Conservation (phyloP, 2,888 invertebrate genomes). For the Leistus spinibarbis region DNA sequence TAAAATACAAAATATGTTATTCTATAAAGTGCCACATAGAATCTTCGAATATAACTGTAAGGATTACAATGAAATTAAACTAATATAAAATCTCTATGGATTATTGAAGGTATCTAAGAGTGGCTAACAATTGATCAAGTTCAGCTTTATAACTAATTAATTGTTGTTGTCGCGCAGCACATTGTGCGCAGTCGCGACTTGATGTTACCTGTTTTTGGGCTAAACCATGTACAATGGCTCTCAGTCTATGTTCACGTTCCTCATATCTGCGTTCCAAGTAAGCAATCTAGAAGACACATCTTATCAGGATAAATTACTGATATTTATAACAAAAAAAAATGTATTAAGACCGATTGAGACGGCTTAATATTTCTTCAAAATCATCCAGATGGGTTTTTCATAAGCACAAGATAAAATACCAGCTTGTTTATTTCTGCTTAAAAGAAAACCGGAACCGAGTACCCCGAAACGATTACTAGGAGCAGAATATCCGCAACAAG, state of each 20-base stretch:
- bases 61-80: not conserved
- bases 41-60: no score
- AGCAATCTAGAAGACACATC: conserved; percentile 51
- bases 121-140: conserved; percentile 56
- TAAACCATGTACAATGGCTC: conserved; percentile 58
- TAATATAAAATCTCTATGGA: not conserved
- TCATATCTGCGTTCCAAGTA: conserved; percentile 58
- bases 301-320: conserved; percentile 34
- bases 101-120: conserved; percentile 52
- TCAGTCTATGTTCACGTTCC: conserved; percentile 58
- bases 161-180: conserved; percentile 55
- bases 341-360: not conserved
- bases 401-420: no score
- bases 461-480: no score
- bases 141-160: conserved; percentile 56
- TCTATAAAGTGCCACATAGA: no score
- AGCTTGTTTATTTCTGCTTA: not conserved
- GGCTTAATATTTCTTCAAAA: no score
- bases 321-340: not conserved
- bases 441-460: no score
- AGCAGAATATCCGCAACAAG: no score
- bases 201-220: conserved; percentile 54
- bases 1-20: no score
- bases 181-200: conserved; percentile 53
- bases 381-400: no score